These are phyloP conservation scores for Aelia acuminata DNA, from an alignment of 2,888 invertebrate species.

Conservation along the genomic window DNA sequence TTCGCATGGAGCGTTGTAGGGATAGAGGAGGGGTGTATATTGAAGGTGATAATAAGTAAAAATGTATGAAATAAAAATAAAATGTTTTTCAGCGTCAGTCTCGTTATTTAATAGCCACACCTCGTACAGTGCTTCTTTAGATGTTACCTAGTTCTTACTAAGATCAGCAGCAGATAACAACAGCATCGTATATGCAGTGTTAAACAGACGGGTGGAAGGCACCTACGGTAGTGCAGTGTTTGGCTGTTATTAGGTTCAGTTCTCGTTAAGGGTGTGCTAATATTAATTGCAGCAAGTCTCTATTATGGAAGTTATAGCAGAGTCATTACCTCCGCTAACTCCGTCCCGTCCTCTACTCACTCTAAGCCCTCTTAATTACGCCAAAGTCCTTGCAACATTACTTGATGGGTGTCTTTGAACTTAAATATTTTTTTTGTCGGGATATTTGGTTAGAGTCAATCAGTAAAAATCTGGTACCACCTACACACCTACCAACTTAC, in stretches of 20 bases:
- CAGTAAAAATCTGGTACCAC: too few species aligned
- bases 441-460: too few species aligned
- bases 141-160: too few species aligned
- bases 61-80: too few species aligned
- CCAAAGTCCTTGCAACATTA: background rate
- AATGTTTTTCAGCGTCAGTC: too few species aligned
- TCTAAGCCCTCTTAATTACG: background rate
- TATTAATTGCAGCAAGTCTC: constrained; percentile 1
- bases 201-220: background rate
- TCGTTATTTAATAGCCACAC: too few species aligned
- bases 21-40: too few species aligned
- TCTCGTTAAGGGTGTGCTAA: constrained; percentile 11
- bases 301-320: constrained; percentile 1
- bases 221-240: background rate
- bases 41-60: too few species aligned
- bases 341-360: background rate
- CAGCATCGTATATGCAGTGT: background rate
- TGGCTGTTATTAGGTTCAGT: background rate
- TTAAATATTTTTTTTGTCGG: background rate
- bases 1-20: too few species aligned
- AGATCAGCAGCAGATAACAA: too few species aligned
- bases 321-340: constrained; percentile 13
- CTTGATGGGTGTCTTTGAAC: background rate
- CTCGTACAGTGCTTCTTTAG: too few species aligned
- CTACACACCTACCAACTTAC: too few species aligned